Evolutionary conservation across 1,140 invertebrate species (phyloP), one percentile per base, ranked within the genome.

Genomic region (Sinonovacula constricta): DNA sequence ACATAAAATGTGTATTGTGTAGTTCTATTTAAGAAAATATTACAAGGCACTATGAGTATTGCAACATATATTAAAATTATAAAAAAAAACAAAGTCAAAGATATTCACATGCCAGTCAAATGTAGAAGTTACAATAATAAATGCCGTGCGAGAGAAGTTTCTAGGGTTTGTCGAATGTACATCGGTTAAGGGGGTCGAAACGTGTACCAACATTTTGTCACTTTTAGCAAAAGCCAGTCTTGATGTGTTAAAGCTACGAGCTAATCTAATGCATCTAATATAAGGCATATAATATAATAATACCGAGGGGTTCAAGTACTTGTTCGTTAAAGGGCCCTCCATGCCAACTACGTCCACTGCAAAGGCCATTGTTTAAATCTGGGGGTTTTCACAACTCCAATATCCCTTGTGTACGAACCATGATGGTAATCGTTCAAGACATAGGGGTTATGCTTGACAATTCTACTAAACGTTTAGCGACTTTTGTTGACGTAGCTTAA

Each of bases 281-380:
- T 66, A 45, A 49, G 36, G 2, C 36, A 26, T 3, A 66, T n/a
- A n/a, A n/a, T n/a, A n/a, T n/a, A n/a, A n/a, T n/a, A 66, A 2
- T 66, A 26, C 28, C 63, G 36, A 2, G 34, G 63, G 7, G n/a
- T 66, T 49, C 63, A 66, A 66, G 63, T 45, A 12, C 63, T 66
- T 45, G 26, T 66, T 28, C 63, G 39, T 66, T 34, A 66, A 66
- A 2, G 39, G n/a, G 45, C 63, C 3, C 45, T 34, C 26, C 63
- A 66, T 49, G 63, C 63, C 3, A 66, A 66, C 10, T 66, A 66
- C 26, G 39, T 66, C 3, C 63, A 66, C 28, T 66, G 63, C 45
- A 66, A 66, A 51, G n/a, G 26, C 2, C 63, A 66, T 28, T 66
- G 63, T 24, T 49, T 66, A 45, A 66, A 66, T 51, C 63, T 66